Evolutionary conservation across 2,797 vertebrate species (phyloP).

Genomic region (Pangasius krempfi): DNA sequence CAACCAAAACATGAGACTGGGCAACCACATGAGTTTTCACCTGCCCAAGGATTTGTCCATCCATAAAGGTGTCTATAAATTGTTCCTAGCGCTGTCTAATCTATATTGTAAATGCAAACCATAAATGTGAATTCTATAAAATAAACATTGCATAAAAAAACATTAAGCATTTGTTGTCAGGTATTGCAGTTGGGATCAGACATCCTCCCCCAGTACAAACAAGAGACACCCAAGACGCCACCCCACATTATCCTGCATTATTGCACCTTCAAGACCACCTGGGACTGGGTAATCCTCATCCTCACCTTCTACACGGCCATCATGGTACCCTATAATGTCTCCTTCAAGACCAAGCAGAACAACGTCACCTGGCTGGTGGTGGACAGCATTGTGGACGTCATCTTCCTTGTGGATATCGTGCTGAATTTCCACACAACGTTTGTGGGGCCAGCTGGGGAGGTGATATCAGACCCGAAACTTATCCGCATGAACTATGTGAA

Average conservation of each 20-base stretch:
- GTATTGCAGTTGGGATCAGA: slow-evolving; percentile 92
- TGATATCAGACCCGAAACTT: slow-evolving; percentile 93
- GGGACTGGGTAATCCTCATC: slow-evolving; percentile 97
- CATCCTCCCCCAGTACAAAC: slow-evolving; percentile 94
- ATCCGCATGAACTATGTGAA: slow-evolving; percentile 97
- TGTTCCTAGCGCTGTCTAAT: background rate
- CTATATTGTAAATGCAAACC: background rate
- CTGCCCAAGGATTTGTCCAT: background rate
- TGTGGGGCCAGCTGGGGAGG: slow-evolving; percentile 91
- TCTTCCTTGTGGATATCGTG: slow-evolving; percentile 94
- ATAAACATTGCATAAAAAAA: background rate
- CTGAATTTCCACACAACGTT: slow-evolving; percentile 97
- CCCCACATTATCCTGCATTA: slow-evolving; percentile 96
- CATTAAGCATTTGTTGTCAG: slow-evolving; percentile 65
- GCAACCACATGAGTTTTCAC: background rate
- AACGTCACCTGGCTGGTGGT: slow-evolving; percentile 95
- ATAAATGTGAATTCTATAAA: background rate
- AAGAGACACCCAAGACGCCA: slow-evolving; percentile 94
- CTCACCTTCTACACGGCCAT: slow-evolving; percentile 96
- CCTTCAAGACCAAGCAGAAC: slow-evolving; percentile 96
- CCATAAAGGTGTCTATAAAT: background rate
- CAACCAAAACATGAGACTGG: background rate
- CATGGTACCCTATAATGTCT: slow-evolving; percentile 95
- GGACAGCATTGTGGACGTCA: slow-evolving; percentile 94
- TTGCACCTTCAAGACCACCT: slow-evolving; percentile 95